Evolutionary conservation across 2,113 vertebrate species (phyloP).

Genomic region (Erythrolamprus reginae): DNA sequence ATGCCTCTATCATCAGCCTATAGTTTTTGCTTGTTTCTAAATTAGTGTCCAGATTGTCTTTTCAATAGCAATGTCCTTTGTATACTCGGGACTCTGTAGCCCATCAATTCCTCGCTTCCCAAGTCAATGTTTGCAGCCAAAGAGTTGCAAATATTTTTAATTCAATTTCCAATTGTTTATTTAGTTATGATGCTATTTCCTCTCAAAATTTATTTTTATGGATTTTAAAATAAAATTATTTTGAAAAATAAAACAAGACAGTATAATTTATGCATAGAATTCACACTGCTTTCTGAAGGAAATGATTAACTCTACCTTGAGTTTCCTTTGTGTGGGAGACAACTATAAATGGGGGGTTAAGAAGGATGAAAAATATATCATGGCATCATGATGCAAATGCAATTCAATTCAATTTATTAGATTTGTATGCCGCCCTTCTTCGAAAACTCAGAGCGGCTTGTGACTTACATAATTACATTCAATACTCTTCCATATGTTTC

Average conservation of each 20-base stretch:
- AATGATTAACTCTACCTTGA: background rate
- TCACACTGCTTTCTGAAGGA: background rate
- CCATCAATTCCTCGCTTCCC: background rate
- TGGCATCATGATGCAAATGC: background rate
- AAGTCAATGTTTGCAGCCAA: background rate
- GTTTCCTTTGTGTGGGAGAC: background rate
- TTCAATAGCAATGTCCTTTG: background rate
- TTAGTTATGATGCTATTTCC: background rate
- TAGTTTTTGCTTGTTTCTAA: slow-evolving; percentile 53
- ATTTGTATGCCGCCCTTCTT: too few relatives aligned
- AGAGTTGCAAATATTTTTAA: background rate
- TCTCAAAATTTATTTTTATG: background rate
- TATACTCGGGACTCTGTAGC: background rate
- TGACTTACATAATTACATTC: background rate
- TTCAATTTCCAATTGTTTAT: background rate
- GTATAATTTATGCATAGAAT: background rate
- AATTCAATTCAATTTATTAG: too few relatives aligned
- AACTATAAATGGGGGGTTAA: background rate
- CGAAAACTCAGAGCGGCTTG: too few relatives aligned
- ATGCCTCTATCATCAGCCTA: slow-evolving; percentile 53
- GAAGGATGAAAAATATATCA: background rate
- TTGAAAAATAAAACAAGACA: background rate
- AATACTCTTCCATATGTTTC: background rate
- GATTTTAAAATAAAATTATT: background rate
- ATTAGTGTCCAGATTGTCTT: slow-evolving; percentile 47